phyloP scores from a whole-genome alignment of 2,888 invertebrate genomes.

The Chironomus tentans region DNA sequence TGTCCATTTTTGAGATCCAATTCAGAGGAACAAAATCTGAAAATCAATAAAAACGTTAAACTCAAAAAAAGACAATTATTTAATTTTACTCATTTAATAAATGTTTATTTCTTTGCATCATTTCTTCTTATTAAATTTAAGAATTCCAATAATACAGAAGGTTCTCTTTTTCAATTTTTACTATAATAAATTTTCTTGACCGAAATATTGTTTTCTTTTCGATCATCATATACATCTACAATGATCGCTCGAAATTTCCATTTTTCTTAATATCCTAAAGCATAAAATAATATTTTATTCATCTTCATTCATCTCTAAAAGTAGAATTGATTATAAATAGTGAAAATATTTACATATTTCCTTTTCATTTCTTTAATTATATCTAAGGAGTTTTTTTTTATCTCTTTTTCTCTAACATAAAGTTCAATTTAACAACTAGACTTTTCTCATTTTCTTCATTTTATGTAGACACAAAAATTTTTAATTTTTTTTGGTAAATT shows the following conservation, averaged over 20 bases:
- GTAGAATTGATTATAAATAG: slow-evolving; percentile 5
- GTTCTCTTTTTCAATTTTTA: not conserved
- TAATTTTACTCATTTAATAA: too few relatives aligned
- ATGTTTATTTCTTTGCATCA: not conserved
- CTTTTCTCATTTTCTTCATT: not conserved
- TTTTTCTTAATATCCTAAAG: not conserved
- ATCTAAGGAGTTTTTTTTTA: not conserved
- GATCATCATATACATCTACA: too few relatives aligned
- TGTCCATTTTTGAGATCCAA: too few relatives aligned
- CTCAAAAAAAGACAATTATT: too few relatives aligned
- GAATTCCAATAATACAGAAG: slow-evolving; percentile 2
- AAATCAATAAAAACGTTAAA: too few relatives aligned
- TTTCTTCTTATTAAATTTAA: not conserved
- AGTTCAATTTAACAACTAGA: slow-evolving; percentile 15
- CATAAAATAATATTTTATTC: slow-evolving; percentile 7
- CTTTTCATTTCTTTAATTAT: not conserved
- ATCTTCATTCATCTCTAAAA: not conserved
- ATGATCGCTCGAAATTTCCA: not conserved
- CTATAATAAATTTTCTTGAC: not conserved
- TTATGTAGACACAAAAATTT: slow-evolving; percentile 18
- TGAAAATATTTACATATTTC: not conserved
- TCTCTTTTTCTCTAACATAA: not conserved
- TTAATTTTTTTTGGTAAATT: slow-evolving; percentile 19
- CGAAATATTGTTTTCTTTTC: not conserved
- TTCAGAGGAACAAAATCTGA: too few relatives aligned